A percentile compares a stretch with the other conserved stretches of the same genome.
phyloP scores from a whole-genome alignment of 2,888 invertebrate species.

The Agapostemon virescens region DNA sequence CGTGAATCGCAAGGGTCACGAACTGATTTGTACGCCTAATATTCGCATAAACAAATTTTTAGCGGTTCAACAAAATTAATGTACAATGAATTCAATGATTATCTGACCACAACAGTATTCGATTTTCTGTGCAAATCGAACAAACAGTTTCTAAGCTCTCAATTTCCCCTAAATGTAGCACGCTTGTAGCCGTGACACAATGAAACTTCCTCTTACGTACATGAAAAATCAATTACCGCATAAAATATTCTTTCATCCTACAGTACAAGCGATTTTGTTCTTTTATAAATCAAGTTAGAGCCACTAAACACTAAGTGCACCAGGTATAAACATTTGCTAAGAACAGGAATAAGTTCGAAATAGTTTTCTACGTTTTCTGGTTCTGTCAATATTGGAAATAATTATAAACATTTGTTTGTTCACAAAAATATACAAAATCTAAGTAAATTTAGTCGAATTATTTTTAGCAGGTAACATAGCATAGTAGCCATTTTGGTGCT shows the following conservation, averaged over 20 bases:
- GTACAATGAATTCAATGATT: background rate
- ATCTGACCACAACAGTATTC: background rate
- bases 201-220: background rate
- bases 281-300: background rate
- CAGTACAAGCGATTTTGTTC: background rate
- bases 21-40: background rate
- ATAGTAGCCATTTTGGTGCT: too few species aligned
- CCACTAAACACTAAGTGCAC: background rate
- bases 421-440: too few species aligned
- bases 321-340: background rate
- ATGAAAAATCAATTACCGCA: constrained; percentile 16
- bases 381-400: too few species aligned
- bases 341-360: background rate
- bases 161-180: background rate
- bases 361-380: too few species aligned
- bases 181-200: constrained; percentile 24
- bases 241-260: background rate
- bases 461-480: too few species aligned
- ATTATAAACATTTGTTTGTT: too few species aligned
- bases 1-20: background rate
- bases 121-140: background rate
- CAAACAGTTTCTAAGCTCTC: background rate
- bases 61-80: background rate
- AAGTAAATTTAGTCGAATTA: too few species aligned
- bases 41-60: background rate